Percentiles rank a stretch among this genome's conserved stretches.
phyloP scores from a whole-genome alignment of 2,113 vertebrate species.

The Diglossa brunneiventris region DNA sequence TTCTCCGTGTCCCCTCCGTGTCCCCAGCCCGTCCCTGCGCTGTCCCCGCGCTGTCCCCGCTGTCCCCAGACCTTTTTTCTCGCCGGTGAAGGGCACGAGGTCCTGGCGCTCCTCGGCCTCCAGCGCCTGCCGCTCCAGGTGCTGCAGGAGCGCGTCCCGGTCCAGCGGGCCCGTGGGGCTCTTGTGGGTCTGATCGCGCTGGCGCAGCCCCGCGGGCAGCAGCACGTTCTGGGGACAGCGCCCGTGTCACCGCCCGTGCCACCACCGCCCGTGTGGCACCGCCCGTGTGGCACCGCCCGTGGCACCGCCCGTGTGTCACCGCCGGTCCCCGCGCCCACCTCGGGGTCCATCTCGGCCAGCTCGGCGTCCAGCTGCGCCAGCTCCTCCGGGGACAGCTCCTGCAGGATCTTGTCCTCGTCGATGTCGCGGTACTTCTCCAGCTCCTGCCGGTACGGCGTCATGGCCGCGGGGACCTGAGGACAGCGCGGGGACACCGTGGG shows the following conservation, averaged over 20 bases:
- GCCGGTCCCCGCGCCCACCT: constrained; percentile 68
- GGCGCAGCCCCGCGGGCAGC: constrained; percentile 88
- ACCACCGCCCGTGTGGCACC: too few species aligned
- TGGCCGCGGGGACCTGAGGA: not conserved
- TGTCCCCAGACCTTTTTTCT: constrained; percentile 84
- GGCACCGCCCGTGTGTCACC: too few species aligned
- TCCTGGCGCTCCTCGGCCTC: constrained; percentile 84
- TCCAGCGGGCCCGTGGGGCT: constrained; percentile 84
- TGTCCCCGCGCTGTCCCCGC: not conserved
- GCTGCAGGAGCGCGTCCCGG: constrained; percentile 84
- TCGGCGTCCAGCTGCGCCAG: constrained; percentile 87
- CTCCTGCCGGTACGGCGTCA: constrained; percentile 75
- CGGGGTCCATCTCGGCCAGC: constrained; percentile 94
- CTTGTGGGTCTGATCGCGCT: constrained; percentile 94
- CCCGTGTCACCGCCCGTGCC: not conserved
- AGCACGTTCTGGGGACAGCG: constrained; percentile 81
- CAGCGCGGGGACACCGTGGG: not conserved
- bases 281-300: too few species aligned
- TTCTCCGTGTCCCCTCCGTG: not conserved
- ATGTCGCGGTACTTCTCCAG: constrained; percentile 91
- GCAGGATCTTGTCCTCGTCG: constrained; percentile 93
- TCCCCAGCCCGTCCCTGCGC: rapidly evolving
- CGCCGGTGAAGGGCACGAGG: constrained; percentile 90
- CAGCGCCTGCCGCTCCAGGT: constrained; percentile 89
- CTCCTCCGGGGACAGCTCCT: constrained; percentile 84